phyloP scores from a whole-genome alignment of 2,113 vertebrate species.

The Oceanodroma tethys region DNA sequence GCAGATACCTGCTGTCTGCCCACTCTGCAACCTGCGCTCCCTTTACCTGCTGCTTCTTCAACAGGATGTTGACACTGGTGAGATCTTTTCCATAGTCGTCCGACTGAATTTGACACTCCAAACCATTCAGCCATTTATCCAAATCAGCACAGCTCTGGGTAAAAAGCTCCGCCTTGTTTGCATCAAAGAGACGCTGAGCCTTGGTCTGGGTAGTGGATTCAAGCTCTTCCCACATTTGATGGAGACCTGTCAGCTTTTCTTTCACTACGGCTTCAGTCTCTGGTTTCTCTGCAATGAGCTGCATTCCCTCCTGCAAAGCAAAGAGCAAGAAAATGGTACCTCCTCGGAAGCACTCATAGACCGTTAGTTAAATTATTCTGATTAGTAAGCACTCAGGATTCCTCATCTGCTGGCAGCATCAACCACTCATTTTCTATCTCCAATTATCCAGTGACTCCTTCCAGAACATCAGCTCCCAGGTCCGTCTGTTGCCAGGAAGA shows the following conservation, averaged over 20 bases:
- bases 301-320: conserved; percentile 84
- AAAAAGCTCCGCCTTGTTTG: conserved; percentile 95
- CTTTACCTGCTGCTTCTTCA: conserved; percentile 95
- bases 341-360: not conserved
- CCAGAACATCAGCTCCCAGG: not conserved
- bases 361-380: not conserved
- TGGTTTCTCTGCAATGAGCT: conserved; percentile 92
- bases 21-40: not conserved
- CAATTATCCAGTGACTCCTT: conserved; percentile 12
- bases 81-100: conserved; percentile 96
- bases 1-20: not conserved
- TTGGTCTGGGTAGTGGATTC: conserved; percentile 96
- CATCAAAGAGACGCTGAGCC: conserved; percentile 94
- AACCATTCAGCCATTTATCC: conserved; percentile 89
- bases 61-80: conserved; percentile 94
- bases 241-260: conserved; percentile 87
- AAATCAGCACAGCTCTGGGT: conserved; percentile 95
- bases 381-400: conserved; percentile 17
- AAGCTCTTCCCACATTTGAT: conserved; percentile 89
- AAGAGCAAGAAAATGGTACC: not conserved
- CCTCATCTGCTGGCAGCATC: conserved; percentile 3
- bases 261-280: conserved; percentile 88
- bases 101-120: conserved; percentile 94
- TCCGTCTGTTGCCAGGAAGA: not conserved
- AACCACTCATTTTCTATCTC: not conserved